phyloP scores from a whole-genome alignment of 2,888 invertebrate species.

The Acanthosepion esculentum region DNA sequence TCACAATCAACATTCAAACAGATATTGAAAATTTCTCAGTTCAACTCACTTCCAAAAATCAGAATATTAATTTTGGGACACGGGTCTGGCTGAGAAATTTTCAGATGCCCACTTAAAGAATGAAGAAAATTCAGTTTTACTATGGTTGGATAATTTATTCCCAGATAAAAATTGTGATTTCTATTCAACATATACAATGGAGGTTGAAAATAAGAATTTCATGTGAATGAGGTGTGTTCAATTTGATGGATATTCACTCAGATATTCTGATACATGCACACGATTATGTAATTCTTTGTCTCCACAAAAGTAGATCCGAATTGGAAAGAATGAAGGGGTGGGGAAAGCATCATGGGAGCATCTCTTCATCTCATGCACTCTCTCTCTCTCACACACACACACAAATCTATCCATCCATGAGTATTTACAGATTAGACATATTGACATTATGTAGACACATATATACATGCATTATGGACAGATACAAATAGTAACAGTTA shows the following conservation, averaged over 20 bases:
- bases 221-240: neutral
- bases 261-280: neutral
- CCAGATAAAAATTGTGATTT: neutral
- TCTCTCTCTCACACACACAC: neutral
- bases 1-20: too few relatives aligned
- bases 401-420: too few relatives aligned
- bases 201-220: neutral
- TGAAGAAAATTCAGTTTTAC: neutral
- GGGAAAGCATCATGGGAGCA: neutral
- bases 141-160: conserved; percentile 33
- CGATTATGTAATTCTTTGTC: neutral
- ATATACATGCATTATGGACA: neutral
- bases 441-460: neutral
- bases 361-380: neutral
- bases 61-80: too few relatives aligned
- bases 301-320: neutral
- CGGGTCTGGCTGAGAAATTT: too few relatives aligned
- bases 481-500: neutral
- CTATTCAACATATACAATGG: conserved; percentile 16
- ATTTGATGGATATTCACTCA: neutral
- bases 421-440: too few relatives aligned
- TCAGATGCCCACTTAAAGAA: too few relatives aligned
- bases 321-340: neutral
- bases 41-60: too few relatives aligned
- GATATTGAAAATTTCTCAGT: too few relatives aligned